Evolutionary conservation across 1,140 invertebrate genomes (phyloP).

Genomic region (Steinernema khuongi): DNA sequence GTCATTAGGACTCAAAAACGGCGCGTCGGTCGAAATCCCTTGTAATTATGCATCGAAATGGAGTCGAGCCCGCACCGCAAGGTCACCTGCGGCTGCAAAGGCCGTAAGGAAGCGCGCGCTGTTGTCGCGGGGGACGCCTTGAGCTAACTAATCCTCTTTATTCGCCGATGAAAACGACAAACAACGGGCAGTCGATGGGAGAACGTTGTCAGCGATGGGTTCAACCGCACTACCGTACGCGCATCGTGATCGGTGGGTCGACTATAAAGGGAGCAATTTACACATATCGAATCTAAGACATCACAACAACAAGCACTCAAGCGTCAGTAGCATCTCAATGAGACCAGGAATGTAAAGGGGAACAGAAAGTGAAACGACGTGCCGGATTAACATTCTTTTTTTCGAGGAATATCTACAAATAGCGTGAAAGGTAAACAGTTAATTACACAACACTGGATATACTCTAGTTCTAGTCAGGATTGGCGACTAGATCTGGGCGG

Average conservation of each 20-base stretch:
- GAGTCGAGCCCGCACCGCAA: no score
- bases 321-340: slow-evolving; percentile 14
- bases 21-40: no score
- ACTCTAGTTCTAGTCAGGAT: not conserved
- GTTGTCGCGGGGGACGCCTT: not conserved
- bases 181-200: not conserved
- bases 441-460: not conserved
- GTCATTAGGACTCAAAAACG: no score
- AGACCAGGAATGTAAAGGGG: slow-evolving; percentile 8
- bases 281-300: not conserved
- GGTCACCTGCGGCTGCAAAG: no score
- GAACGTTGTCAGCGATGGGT: not conserved
- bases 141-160: slow-evolving; percentile 1
- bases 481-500: not conserved
- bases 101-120: not conserved
- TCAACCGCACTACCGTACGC: not conserved
- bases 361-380: not conserved
- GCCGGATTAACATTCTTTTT: not conserved
- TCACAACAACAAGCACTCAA: not conserved
- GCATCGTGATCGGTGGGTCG: not conserved
- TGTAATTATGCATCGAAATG: no score
- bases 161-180: not conserved
- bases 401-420: not conserved
- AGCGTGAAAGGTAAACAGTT: not conserved
- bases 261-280: not conserved